A percentile compares a stretch with the other conserved stretches of the same genome.
These are phyloP conservation scores for Aptenodytes forsteri DNA, from an alignment of 2,113 vertebrate genomes.

Conservation along the genomic window DNA sequence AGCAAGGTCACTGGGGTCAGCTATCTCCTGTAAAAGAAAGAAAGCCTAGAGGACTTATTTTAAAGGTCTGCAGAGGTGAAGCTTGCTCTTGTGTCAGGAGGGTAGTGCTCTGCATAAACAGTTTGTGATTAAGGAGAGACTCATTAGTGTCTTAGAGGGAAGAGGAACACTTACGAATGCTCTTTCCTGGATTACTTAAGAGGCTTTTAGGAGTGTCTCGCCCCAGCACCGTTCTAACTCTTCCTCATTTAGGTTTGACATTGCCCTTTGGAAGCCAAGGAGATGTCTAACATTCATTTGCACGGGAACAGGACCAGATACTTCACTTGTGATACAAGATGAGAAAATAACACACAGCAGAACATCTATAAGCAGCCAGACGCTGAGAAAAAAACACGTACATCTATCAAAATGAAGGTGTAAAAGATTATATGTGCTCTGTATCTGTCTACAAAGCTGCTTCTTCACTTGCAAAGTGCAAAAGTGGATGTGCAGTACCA, in stretches of 20 bases:
- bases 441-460: background rate
- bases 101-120: background rate
- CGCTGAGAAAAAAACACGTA: background rate
- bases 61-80: constrained; percentile 24
- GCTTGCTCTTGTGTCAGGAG: constrained; percentile 4
- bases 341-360: background rate
- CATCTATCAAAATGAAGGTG: background rate
- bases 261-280: constrained; percentile 13
- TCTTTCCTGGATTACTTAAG: constrained; percentile 17
- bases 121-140: constrained; percentile 31
- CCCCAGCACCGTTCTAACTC: background rate
- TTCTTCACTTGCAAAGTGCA: background rate
- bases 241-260: constrained; percentile 29
- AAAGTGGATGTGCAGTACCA: background rate
- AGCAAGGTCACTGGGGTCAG: background rate
- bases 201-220: constrained; percentile 32
- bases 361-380: background rate
- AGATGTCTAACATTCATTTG: constrained; percentile 28
- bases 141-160: constrained; percentile 31
- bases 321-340: background rate
- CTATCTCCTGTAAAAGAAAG: background rate
- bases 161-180: constrained; percentile 27
- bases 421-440: background rate
- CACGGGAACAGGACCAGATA: background rate
- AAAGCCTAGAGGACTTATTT: background rate